phyloP scores from a whole-genome alignment of 2,113 vertebrate species.

The Xyrauchen texanus region DNA sequence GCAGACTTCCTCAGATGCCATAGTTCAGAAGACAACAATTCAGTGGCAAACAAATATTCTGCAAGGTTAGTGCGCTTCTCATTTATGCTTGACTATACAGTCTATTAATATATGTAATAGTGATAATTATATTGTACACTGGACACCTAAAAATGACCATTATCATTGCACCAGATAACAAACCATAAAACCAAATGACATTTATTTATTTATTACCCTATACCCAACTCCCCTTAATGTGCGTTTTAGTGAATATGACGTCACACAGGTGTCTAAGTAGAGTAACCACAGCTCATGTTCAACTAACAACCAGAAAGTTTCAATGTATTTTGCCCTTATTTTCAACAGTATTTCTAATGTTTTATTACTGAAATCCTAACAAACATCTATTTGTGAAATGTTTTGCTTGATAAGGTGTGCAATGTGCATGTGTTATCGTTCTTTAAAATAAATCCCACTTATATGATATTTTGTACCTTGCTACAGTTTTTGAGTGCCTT shows the following conservation, averaged over 20 bases:
- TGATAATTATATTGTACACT: not conserved
- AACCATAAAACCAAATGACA: too few species aligned
- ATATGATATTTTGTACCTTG: not conserved
- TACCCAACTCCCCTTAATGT: not conserved
- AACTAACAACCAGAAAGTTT: not conserved
- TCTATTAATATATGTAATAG: not conserved
- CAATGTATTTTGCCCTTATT: too few species aligned
- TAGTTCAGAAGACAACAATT: not conserved
- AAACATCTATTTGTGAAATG: not conserved
- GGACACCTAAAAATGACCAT: not conserved
- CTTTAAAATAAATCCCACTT: not conserved
- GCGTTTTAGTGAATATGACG: not conserved
- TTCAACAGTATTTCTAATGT: too few species aligned
- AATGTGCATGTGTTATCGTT: not conserved
- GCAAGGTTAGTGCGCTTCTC: slow-evolving; percentile 58
- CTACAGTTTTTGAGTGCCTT: not conserved
- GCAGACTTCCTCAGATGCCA: not conserved
- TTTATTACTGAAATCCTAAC: too few species aligned
- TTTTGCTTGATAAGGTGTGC: not conserved
- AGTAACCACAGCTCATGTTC: not conserved
- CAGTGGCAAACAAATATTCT: slow-evolving; percentile 19
- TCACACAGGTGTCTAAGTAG: not conserved
- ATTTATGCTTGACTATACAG: not conserved
- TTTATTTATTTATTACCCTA: not conserved
- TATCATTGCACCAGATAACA: not conserved